These are phyloP conservation scores for Botia kubotai DNA, from an alignment of 2,797 vertebrate genomes.

Conservation along the genomic window DNA sequence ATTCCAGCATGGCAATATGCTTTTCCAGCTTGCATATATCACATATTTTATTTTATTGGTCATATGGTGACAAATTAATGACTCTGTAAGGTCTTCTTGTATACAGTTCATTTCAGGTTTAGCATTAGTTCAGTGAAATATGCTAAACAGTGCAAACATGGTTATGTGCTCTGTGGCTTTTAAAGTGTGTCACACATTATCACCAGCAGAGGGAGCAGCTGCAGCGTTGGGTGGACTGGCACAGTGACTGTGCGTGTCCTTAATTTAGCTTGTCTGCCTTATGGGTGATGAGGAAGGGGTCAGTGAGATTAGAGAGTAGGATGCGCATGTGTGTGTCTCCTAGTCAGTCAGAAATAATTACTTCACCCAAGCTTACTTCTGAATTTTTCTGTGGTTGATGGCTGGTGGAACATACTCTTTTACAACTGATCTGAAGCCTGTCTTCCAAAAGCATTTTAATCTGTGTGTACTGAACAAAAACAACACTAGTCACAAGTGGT, in stretches of 20 bases:
- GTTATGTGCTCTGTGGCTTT: background rate
- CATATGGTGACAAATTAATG: background rate
- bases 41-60: background rate
- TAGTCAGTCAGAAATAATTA: background rate
- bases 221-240: background rate
- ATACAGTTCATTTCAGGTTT: background rate
- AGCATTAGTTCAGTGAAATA: background rate
- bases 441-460: background rate
- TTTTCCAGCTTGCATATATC: background rate
- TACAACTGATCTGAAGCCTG: too few species aligned
- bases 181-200: background rate
- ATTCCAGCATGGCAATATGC: background rate
- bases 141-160: background rate
- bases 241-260: conserved; percentile 50
- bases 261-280: conserved; percentile 70
- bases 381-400: background rate
- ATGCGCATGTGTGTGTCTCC: background rate
- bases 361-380: conserved; percentile 36
- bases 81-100: background rate
- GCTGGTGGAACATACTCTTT: background rate
- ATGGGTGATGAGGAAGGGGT: conserved; percentile 42
- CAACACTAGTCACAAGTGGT: background rate
- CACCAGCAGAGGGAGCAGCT: conserved; percentile 49
- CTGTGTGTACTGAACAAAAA: background rate
- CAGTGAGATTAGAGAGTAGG: conserved; percentile 43